A percentile compares a stretch with the other conserved stretches of the same genome.
These are phyloP conservation scores for Trichogramma dendrolimi DNA, from an alignment of 2,888 invertebrate species.

Conservation along the genomic window DNA sequence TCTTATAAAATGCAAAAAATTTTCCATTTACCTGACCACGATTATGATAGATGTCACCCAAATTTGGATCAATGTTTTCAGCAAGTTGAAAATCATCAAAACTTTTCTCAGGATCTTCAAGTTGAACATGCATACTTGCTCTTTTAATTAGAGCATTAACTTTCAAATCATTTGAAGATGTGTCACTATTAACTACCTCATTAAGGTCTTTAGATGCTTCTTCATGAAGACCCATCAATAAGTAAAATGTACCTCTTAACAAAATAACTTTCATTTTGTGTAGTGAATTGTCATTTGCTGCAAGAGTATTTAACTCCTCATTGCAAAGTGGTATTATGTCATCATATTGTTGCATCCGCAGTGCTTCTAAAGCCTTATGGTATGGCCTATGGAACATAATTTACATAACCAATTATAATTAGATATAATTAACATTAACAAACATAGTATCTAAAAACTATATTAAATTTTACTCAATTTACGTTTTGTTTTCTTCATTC, in stretches of 20 bases:
- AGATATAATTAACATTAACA: background rate
- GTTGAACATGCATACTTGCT: conserved; percentile 78
- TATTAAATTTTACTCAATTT: conserved; percentile 22
- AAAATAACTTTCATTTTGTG: conserved; percentile 64
- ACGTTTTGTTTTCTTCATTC: conserved; percentile 25
- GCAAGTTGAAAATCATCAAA: conserved; percentile 77
- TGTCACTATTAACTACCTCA: conserved; percentile 64
- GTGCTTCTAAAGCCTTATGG: conserved; percentile 66
- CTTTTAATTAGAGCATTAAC: conserved; percentile 86
- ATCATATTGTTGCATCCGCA: conserved; percentile 70
- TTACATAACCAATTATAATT: background rate
- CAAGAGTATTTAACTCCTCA: conserved; percentile 67
- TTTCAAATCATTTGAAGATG: conserved; percentile 62
- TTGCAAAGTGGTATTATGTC: conserved; percentile 75
- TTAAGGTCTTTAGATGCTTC: conserved; percentile 70
- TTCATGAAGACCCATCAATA: conserved; percentile 72
- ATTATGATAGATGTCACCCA: conserved; percentile 89
- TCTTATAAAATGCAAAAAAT: background rate
- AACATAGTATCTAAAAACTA: background rate
- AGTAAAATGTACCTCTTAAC: conserved; percentile 79
- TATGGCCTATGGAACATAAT: conserved; percentile 48
- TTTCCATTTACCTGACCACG: conserved; percentile 63
- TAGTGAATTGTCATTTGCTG: conserved; percentile 42
- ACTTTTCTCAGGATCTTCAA: conserved; percentile 69
- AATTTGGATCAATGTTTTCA: conserved; percentile 70